Evolutionary conservation across 2,113 vertebrate genomes (phyloP), one percentile per base, ranked within the genome.

Genomic region (Bubo scandiacus): DNA sequence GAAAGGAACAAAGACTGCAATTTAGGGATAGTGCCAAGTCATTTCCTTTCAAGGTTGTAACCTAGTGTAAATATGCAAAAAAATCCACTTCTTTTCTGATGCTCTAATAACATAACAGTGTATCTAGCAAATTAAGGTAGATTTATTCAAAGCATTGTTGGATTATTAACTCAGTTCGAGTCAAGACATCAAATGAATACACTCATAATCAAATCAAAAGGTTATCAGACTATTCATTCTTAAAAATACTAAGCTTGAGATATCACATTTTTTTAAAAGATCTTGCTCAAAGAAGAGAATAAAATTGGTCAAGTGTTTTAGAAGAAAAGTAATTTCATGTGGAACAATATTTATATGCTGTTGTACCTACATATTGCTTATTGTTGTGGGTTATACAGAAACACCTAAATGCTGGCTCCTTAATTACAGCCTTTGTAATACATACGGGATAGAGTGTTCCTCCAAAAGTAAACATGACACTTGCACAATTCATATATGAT

Each of bases 61-160:
- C 36, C 3, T 61, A 34, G 23, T n/a, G 13, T 52, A 92, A 80
- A 68, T 61, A 68, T 11, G 20, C 18, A 72, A 88, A 82, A 49
- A 10, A 2, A 0, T 1, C 6, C 9, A 11, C 1, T 11, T 58
- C 62, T 72, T 84, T 65, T 8, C 42, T 88, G 27, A 47, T 42
- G 11, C 2, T 36, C 2, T 65, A 66, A 65, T 19, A 90, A 49
- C 34, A 8, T 34, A 38, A 12, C 7, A 73, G 11, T 2, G 2
- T 57, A 42, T 66, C 81, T 79, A 88, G 32, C 22, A 85, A 67
- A 63, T 43, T n/a, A 62, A 65, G 3, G 16, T 57, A 40, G 15
- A 55, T 36, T 68, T 77, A 36, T 83, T 88, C 19, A 80, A 67
- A 70, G 6, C 2, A 11, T 36, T 73, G 7, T 26, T 77, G 15